phyloP scores from a whole-genome alignment of 2,797 vertebrate genomes.

The Pseudochirops cupreus region DNA sequence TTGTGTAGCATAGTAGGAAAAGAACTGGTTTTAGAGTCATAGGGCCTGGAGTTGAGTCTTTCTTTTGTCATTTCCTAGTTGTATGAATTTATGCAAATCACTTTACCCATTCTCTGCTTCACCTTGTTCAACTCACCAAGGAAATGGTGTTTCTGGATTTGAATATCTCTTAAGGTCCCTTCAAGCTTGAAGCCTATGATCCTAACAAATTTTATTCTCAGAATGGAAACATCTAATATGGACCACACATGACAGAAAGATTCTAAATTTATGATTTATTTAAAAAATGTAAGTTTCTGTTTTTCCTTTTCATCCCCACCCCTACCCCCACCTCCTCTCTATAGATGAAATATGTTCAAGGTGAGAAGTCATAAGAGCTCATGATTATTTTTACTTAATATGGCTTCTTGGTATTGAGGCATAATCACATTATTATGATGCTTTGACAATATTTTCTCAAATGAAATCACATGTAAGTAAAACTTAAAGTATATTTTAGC shows the following conservation, averaged over 20 bases:
- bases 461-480: constrained; percentile 10
- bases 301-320: too few relatives aligned
- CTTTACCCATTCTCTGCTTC: background rate
- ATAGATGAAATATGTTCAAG: background rate
- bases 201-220: constrained; percentile 15
- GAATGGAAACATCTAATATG: constrained; percentile 26
- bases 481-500: constrained; percentile 38
- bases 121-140: background rate
- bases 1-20: background rate
- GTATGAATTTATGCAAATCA: background rate
- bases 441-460: constrained; percentile 33
- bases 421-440: background rate
- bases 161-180: background rate
- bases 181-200: background rate
- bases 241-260: background rate
- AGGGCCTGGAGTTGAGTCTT: background rate
- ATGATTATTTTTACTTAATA: background rate
- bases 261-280: background rate
- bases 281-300: background rate
- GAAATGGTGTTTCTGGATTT: background rate
- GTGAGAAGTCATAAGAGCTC: background rate
- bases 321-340: background rate
- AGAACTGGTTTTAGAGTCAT: background rate
- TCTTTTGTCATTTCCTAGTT: background rate
- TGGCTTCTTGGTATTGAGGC: background rate